These are phyloP conservation scores for Drosophila monieri DNA, from an alignment of 2,888 invertebrate species.

Conservation along the genomic window DNA sequence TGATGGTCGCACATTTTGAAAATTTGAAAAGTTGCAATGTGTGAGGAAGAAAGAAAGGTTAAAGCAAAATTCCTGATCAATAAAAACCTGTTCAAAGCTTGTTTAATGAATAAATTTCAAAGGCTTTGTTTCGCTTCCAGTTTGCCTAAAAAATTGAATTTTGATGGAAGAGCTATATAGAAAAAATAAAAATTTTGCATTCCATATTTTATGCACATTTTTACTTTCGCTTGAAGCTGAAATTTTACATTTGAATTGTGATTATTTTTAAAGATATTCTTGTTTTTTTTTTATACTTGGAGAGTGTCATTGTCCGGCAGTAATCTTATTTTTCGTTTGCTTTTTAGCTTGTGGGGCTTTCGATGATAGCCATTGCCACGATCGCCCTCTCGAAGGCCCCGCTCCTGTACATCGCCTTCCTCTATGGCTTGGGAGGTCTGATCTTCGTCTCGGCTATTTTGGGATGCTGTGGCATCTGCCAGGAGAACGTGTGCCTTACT, in stretches of 20 bases:
- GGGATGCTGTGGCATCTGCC: slow-evolving; percentile 77
- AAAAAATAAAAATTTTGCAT: neutral
- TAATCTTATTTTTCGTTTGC: slow-evolving; percentile 26
- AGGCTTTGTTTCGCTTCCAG: neutral
- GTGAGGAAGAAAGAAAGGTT: neutral
- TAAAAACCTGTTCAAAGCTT: slow-evolving; percentile 14
- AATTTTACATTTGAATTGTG: neutral
- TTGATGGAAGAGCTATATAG: neutral
- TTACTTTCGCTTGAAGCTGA: neutral
- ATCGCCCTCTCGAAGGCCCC: slow-evolving; percentile 60
- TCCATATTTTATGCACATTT: neutral
- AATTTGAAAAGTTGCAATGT: neutral
- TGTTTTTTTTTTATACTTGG: neutral
- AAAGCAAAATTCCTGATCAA: neutral
- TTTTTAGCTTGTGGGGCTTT: slow-evolving; percentile 67
- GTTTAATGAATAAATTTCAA: slow-evolving; percentile 8
- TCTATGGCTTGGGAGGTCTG: slow-evolving; percentile 69
- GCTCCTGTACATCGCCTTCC: slow-evolving; percentile 58
- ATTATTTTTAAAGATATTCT: neutral
- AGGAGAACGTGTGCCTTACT: slow-evolving; percentile 73
- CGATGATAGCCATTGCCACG: slow-evolving; percentile 65
- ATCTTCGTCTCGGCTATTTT: slow-evolving; percentile 68
- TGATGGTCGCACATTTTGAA: slow-evolving; percentile 11
- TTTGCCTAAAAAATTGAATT: neutral
- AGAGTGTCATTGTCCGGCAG: slow-evolving; percentile 8